Percentiles rank a stretch among this genome's conserved stretches.
phyloP scores from a whole-genome alignment of 2,113 vertebrate genomes.

The Muscicapa adusta region DNA sequence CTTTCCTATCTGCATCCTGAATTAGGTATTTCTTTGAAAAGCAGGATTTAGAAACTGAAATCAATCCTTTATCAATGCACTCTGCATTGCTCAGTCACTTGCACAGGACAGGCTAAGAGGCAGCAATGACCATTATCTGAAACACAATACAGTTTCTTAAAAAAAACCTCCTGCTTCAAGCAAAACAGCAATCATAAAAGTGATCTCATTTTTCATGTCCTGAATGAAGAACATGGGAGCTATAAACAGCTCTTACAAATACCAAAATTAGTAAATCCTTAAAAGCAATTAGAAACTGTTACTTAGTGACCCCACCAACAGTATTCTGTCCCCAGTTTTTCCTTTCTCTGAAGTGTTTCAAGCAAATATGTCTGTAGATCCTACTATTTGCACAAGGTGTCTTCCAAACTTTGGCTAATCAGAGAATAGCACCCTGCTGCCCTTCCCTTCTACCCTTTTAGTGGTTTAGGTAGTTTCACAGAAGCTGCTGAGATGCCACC shows the following conservation, averaged over 20 bases:
- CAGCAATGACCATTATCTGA: background rate
- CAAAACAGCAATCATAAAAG: background rate
- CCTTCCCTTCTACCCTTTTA: background rate
- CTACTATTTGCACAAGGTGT: background rate
- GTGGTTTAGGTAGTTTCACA: background rate
- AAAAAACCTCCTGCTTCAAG: background rate
- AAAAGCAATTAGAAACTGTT: background rate
- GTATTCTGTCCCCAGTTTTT: background rate
- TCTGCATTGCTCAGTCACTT: background rate
- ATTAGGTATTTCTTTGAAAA: background rate
- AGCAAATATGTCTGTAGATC: background rate
- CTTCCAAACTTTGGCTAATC: background rate
- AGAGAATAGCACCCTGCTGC: background rate
- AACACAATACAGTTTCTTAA: background rate
- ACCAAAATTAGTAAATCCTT: background rate
- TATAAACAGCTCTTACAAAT: background rate
- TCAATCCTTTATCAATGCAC: background rate
- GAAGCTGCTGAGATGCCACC: background rate
- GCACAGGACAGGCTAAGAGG: background rate
- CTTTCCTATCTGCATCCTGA: background rate
- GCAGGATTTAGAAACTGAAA: background rate
- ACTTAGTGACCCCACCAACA: background rate
- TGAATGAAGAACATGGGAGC: background rate
- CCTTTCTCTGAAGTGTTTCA: background rate
- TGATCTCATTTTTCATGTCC: background rate